phyloP scores from a whole-genome alignment of 2,797 vertebrate species.

The Pseudochromis fuscus region DNA sequence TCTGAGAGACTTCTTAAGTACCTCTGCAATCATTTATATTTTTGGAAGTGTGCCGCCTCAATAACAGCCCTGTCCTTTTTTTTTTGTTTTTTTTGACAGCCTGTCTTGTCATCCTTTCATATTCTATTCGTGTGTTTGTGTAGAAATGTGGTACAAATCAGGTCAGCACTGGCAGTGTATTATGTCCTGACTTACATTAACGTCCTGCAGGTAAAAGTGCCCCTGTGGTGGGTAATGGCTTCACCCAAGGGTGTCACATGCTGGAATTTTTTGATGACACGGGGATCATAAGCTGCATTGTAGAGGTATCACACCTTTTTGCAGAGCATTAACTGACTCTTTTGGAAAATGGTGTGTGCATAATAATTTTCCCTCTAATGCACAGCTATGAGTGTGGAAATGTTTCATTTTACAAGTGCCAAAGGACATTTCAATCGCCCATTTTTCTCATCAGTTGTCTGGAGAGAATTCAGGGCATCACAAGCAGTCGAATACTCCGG shows the following conservation, averaged over 20 bases:
- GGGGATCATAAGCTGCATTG: not conserved
- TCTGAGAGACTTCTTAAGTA: not conserved
- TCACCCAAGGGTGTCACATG: not conserved
- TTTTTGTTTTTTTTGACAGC: not conserved
- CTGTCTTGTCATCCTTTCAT: too few species aligned
- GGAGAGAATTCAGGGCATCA: not conserved
- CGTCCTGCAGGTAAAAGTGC: not conserved
- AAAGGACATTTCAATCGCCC: not conserved
- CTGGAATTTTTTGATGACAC: not conserved
- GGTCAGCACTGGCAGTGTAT: not conserved
- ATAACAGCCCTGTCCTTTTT: too few species aligned
- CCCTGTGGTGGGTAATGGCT: not conserved
- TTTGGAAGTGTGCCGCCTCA: not conserved
- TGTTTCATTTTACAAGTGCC: not conserved
- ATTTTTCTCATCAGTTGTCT: not conserved
- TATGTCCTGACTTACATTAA: not conserved
- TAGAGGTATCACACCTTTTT: not conserved
- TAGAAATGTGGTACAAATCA: too few species aligned
- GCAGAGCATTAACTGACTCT: not conserved
- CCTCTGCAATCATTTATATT: not conserved
- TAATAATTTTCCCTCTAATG: not conserved
- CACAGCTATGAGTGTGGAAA: not conserved
- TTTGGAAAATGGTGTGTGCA: not conserved
- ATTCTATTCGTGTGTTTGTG: too few species aligned
- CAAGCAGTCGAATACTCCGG: too few species aligned